A percentile compares a stretch with the other conserved stretches of the same genome.
Evolutionary conservation across 2,113 vertebrate species (phyloP).

Genomic region (Passer domesticus): DNA sequence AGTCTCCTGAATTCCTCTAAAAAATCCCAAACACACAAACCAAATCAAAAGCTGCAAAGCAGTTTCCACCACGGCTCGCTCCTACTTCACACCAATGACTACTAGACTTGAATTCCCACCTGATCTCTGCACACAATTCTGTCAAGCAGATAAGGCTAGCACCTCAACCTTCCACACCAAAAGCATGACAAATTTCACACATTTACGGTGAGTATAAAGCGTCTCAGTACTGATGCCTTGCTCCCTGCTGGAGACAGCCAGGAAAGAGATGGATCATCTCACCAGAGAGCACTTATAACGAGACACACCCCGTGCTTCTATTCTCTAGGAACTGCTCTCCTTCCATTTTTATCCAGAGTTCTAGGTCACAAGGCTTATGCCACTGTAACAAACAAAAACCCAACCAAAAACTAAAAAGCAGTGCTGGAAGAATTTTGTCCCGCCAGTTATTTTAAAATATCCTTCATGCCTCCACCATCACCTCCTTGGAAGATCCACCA

Average conservation of each 20-base stretch:
- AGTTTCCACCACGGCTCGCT: neutral
- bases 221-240: neutral
- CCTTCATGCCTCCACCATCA: neutral
- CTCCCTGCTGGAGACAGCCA: neutral
- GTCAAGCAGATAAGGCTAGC: fast-evolving
- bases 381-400: neutral
- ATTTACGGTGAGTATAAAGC: neutral
- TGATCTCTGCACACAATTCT: neutral
- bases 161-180: neutral
- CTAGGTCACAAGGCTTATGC: neutral
- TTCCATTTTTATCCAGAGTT: neutral
- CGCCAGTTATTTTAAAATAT: neutral
- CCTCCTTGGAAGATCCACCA: neutral
- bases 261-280: neutral
- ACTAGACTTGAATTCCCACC: neutral
- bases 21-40: neutral
- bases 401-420: neutral
- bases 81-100: neutral
- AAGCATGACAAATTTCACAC: neutral
- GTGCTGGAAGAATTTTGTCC: neutral
- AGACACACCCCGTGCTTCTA: neutral
- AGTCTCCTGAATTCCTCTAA: neutral
- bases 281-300: neutral
- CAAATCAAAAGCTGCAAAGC: neutral
- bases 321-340: neutral